These are phyloP conservation scores for Criorhina ranunculi DNA, from an alignment of 2,888 invertebrate species.

Conservation along the genomic window DNA sequence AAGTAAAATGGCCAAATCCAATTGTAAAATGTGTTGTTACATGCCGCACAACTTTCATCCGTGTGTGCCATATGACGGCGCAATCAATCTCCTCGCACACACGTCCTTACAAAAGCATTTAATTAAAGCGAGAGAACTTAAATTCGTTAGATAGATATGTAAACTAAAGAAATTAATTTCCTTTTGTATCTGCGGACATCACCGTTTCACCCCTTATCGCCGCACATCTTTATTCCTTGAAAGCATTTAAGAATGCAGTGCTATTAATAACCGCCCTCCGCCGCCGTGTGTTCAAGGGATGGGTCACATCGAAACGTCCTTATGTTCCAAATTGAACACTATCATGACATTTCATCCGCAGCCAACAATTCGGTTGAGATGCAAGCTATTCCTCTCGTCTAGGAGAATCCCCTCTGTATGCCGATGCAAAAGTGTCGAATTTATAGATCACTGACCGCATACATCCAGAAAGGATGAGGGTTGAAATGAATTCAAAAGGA, in stretches of 20 bases:
- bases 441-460: slow-evolving; percentile 74
- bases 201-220: slow-evolving; percentile 15
- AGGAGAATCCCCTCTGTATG: slow-evolving; percentile 7
- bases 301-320: slow-evolving; percentile 11
- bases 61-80: slow-evolving; percentile 1
- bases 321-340: slow-evolving; percentile 41
- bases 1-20: too few species aligned
- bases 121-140: slow-evolving; percentile 36
- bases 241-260: slow-evolving; percentile 33
- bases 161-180: slow-evolving; percentile 13
- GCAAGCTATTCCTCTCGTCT: background rate
- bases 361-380: background rate
- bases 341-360: slow-evolving; percentile 56
- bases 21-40: too few species aligned
- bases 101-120: slow-evolving; percentile 33
- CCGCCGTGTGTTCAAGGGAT: background rate
- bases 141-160: slow-evolving; percentile 17
- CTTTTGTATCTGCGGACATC: background rate
- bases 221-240: slow-evolving; percentile 5
- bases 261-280: slow-evolving; percentile 46
- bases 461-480: slow-evolving; percentile 40
- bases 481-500: slow-evolving; percentile 46
- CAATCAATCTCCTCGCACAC: slow-evolving; percentile 8
- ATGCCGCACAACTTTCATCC: too few species aligned
- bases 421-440: slow-evolving; percentile 59